Percentiles rank a stretch among this genome's conserved stretches.
These are phyloP conservation scores for Sepioteuthis lessoniana DNA, from an alignment of 2,888 invertebrate species.

Conservation along the genomic window DNA sequence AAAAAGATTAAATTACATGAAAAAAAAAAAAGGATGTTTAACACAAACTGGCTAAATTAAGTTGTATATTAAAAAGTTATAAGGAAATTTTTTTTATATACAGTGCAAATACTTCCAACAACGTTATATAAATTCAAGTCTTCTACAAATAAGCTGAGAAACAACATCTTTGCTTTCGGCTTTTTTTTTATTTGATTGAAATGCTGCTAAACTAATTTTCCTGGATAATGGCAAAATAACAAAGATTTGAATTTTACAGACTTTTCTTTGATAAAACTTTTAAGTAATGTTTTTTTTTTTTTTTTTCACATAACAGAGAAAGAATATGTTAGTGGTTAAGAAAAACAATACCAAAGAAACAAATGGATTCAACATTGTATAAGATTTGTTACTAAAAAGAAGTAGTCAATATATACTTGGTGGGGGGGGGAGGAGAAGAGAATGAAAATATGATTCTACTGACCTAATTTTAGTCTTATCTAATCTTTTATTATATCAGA, in stretches of 20 bases:
- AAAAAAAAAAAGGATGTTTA: too few species aligned
- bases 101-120: too few species aligned
- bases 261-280: background rate
- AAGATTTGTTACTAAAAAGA: background rate
- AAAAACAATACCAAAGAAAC: background rate
- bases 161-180: background rate
- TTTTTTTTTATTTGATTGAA: background rate
- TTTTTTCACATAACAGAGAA: background rate
- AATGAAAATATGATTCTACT: too few species aligned
- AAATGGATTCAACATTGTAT: background rate
- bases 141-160: background rate
- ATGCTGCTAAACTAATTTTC: background rate
- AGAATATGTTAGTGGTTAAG: background rate
- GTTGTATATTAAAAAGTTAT: too few species aligned
- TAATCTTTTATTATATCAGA: too few species aligned
- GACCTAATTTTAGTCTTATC: too few species aligned
- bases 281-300: background rate
- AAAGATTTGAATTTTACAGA: background rate
- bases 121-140: background rate
- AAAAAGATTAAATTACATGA: too few species aligned
- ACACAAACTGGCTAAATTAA: too few species aligned
- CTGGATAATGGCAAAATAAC: background rate
- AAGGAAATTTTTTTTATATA: too few species aligned
- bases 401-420: too few species aligned
- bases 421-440: too few species aligned